Evolutionary conservation across 2,113 vertebrate genomes (phyloP).

Genomic region (Bagarius yarrelli): DNA sequence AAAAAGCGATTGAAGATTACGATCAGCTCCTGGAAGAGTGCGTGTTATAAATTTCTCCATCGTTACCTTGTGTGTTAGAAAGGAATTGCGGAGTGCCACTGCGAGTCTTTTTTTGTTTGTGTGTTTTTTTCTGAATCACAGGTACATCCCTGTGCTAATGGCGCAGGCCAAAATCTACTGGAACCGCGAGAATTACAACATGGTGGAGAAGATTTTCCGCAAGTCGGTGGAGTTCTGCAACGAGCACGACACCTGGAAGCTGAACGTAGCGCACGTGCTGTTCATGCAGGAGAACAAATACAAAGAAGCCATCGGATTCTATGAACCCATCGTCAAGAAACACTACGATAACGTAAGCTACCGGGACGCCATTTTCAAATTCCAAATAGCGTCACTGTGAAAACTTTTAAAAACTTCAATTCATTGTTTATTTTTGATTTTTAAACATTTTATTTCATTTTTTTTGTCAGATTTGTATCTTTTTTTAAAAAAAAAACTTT

Average conservation of each 20-base stretch:
- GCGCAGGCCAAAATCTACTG: constrained; percentile 95
- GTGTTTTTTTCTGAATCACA: constrained; percentile 36
- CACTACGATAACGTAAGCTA: constrained; percentile 84
- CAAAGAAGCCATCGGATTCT: constrained; percentile 92
- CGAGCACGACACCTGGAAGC: constrained; percentile 89
- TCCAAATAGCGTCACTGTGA: no score
- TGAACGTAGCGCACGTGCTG: constrained; percentile 93
- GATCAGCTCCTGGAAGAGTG: constrained; percentile 86
- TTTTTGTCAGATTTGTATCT: no score
- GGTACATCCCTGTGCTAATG: constrained; percentile 90
- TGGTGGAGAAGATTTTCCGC: constrained; percentile 95
- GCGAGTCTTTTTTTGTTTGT: background rate
- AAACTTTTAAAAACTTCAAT: no score
- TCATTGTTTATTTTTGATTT: no score
- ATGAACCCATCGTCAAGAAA: constrained; percentile 95
- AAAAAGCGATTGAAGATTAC: constrained; percentile 81
- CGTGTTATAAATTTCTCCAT: constrained; percentile 33
- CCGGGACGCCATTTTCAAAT: no score
- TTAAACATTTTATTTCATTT: no score
- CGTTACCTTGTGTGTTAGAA: background rate
- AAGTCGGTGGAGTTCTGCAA: constrained; percentile 92
- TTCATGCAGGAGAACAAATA: constrained; percentile 97
- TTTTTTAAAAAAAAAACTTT: no score
- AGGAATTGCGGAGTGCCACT: no score
- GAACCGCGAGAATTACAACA: constrained; percentile 89